Conservation (phyloP, 2,888 invertebrate species). For the Troides oblongomaculatus region DNA sequence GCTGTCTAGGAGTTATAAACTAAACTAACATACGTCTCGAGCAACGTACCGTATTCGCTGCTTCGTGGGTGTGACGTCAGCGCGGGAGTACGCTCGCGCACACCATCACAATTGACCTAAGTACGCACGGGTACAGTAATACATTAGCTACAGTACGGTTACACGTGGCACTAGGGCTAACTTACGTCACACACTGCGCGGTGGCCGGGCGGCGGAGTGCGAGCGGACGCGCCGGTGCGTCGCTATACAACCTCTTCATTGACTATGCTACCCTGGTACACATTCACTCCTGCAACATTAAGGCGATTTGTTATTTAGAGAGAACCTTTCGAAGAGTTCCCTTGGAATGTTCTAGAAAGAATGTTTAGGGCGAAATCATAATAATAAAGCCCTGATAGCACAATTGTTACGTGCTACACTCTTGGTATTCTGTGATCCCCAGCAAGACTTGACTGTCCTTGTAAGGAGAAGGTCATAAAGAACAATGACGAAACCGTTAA, state of each 20-base stretch:
- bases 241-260: conserved; percentile 41
- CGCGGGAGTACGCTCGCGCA: neutral
- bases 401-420: too few species aligned
- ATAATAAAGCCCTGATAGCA: too few species aligned
- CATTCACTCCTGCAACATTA: conserved; percentile 41
- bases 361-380: too few species aligned
- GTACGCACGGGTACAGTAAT: conserved; percentile 10
- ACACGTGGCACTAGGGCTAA: conserved; percentile 46
- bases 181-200: conserved; percentile 48
- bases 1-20: neutral
- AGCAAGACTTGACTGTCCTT: too few species aligned
- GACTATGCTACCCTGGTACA: conserved; percentile 56
- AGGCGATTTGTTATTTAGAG: too few species aligned
- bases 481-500: too few species aligned
- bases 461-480: too few species aligned
- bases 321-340: too few species aligned
- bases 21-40: conserved; percentile 12
- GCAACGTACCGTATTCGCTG: conserved; percentile 12
- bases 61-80: neutral
- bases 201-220: conserved; percentile 32
- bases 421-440: too few species aligned
- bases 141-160: conserved; percentile 19
- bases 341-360: too few species aligned
- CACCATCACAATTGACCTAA: conserved; percentile 10
- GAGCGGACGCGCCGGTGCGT: conserved; percentile 32